Evolutionary conservation across 2,113 vertebrate genomes (phyloP), one percentile per base, ranked within the genome.

Genomic region (Mus pahari): DNA sequence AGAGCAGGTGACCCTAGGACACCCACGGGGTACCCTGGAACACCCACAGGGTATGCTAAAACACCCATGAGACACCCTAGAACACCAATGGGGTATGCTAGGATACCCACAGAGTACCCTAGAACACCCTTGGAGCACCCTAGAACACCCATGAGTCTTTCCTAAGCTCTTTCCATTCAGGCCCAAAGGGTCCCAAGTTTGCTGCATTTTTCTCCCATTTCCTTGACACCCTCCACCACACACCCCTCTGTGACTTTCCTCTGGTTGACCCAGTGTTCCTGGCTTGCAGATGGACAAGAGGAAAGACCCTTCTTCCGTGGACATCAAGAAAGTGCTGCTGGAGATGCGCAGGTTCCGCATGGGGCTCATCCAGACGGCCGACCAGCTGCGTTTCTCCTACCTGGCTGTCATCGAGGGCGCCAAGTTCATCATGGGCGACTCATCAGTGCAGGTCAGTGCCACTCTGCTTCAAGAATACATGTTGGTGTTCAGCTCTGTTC

Each of bases 321-420:
- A 98, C 0, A 99, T 99, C 68, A 99, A 99, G 19, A 99, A 99
- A 26, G 99, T 99, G 60, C 98, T 99, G 28, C 98, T 99, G 78
- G 99, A 99, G 89, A 99, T 99, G 99, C 98, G 99, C 48, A 98
- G 98, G 36, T 99, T 99, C 94, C 98, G 99, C 17, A 99, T 99
- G 99, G 99, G 99, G 0, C 98, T 99, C 79, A 99, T 99, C 94
- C 99, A 99, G 98, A 99, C 99, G 0, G 99, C 99, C 0, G 99
- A 99, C 94, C 99, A 99, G 97, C 99, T 99, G 45, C 99, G 99
- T 0, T 99, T 99, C 98, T 99, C 99, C 96, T 99, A 99, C 98
- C 95, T 99, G 1, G 99, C 99, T 42, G 99, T 99, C 84, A 99
- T 99, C 1, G 99, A 99, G 97, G 99, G 99, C 36, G 99, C 99